Conservation (phyloP, 2,888 invertebrate genomes). For the Invenusta paracnida region DNA sequence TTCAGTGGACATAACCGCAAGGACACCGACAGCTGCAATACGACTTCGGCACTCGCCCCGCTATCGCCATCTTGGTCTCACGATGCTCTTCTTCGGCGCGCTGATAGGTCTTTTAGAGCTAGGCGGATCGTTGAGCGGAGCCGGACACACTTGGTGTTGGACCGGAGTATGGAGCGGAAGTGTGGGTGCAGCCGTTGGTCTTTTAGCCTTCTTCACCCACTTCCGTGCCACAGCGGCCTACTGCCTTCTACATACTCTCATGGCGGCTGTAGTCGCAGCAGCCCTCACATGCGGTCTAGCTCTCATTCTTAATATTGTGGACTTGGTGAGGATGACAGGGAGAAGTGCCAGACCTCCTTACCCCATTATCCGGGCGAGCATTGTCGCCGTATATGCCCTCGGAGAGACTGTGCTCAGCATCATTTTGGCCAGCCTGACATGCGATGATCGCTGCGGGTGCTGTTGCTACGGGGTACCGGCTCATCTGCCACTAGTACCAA, state of each 20-base stretch:
- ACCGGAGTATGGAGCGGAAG: neutral
- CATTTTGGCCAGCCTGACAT: neutral
- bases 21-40: no score
- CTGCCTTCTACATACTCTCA: neutral
- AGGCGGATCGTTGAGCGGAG: neutral
- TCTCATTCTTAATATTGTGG: neutral
- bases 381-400: neutral
- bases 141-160: neutral
- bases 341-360: neutral
- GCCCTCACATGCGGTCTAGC: neutral
- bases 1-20: neutral
- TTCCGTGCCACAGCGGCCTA: neutral
- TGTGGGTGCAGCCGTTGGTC: neutral
- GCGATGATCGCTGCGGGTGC: neutral
- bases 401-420: neutral
- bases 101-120: neutral
- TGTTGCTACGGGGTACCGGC: neutral
- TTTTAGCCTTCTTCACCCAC: neutral
- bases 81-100: neutral
- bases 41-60: neutral
- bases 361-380: neutral
- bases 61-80: neutral
- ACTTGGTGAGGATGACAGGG: neutral
- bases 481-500: neutral
- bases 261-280: neutral